phyloP scores from a whole-genome alignment of 2,888 invertebrate genomes.

The Cephus runcator region DNA sequence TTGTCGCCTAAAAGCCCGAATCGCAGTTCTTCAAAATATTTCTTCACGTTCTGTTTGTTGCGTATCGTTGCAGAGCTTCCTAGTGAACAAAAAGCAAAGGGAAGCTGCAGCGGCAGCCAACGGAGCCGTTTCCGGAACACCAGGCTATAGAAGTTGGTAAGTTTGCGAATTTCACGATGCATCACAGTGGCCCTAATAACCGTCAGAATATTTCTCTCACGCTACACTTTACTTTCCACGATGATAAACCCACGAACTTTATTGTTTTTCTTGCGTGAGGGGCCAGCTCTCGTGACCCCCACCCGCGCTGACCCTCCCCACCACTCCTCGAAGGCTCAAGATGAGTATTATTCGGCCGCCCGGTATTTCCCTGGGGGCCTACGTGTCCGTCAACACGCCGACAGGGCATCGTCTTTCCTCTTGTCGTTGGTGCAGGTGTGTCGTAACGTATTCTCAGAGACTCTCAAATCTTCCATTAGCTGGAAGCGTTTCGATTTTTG shows the following conservation, averaged over 20 bases:
- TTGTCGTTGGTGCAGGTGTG: slow-evolving; percentile 5
- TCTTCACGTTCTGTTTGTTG: slow-evolving; percentile 11
- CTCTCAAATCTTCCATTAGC: not conserved
- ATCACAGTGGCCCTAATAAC: not conserved
- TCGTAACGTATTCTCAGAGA: slow-evolving; percentile 1
- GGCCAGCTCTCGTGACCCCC: too few species aligned
- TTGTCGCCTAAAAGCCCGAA: not conserved
- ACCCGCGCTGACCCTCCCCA: too few species aligned
- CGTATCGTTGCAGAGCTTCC: slow-evolving; percentile 73
- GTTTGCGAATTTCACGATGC: slow-evolving; percentile 28
- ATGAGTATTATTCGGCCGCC: not conserved
- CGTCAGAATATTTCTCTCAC: not conserved
- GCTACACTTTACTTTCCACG: slow-evolving; percentile 2
- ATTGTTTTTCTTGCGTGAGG: not conserved
- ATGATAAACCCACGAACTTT: slow-evolving; percentile 1
- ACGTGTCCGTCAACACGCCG: slow-evolving; percentile 28
- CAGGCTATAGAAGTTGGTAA: slow-evolving; percentile 84
- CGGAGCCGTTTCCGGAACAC: slow-evolving; percentile 74
- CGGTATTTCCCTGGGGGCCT: slow-evolving; percentile 18
- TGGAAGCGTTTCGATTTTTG: not conserved
- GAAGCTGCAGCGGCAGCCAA: slow-evolving; percentile 76
- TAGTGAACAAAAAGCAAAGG: slow-evolving; percentile 84
- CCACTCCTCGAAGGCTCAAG: not conserved
- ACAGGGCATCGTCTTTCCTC: not conserved
- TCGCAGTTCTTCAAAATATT: not conserved